A percentile compares a stretch with the other conserved stretches of the same genome.
These are phyloP conservation scores for Magallana nippona DNA, from an alignment of 2,888 invertebrate species.

Conservation along the genomic window DNA sequence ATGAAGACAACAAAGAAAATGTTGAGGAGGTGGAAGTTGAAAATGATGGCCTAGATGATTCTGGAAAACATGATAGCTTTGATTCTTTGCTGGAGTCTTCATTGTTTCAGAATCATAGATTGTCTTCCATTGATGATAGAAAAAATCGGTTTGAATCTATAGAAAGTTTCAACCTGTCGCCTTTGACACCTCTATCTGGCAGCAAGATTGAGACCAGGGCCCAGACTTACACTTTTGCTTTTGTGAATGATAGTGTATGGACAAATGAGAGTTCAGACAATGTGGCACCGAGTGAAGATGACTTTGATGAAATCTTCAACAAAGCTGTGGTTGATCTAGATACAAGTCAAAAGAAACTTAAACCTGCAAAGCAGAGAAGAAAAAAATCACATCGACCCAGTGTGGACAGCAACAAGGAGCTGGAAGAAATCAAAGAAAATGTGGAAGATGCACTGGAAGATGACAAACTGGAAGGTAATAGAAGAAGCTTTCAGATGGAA, in stretches of 20 bases:
- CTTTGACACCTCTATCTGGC: slow-evolving; percentile 34
- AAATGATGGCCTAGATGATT: slow-evolving; percentile 18
- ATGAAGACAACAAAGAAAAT: not conserved
- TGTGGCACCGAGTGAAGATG: slow-evolving; percentile 29
- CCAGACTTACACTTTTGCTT: slow-evolving; percentile 26
- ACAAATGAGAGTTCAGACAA: slow-evolving; percentile 20
- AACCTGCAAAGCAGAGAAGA: not conserved
- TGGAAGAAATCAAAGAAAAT: slow-evolving; percentile 38
- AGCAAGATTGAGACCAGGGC: slow-evolving; percentile 32
- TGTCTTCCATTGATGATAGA: slow-evolving; percentile 32
- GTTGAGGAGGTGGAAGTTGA: not conserved
- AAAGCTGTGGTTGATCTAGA: slow-evolving; percentile 44
- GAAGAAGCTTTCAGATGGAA: not conserved
- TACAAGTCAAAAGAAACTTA: not conserved
- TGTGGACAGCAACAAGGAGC: not conserved
- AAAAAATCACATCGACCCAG: not conserved
- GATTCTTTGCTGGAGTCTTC: slow-evolving; percentile 36
- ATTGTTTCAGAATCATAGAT: slow-evolving; percentile 4
- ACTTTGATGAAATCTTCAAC: slow-evolving; percentile 48
- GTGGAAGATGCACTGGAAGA: slow-evolving; percentile 6
- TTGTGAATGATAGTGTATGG: slow-evolving; percentile 40
- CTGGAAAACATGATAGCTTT: slow-evolving; percentile 40
- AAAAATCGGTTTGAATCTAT: slow-evolving; percentile 22
- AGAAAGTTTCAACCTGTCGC: slow-evolving; percentile 33
- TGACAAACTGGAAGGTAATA: slow-evolving; percentile 10